Evolutionary conservation across 1,140 invertebrate species (phyloP), one percentile per base, ranked within the genome.

Genomic region (Neuroterus valhalla): DNA sequence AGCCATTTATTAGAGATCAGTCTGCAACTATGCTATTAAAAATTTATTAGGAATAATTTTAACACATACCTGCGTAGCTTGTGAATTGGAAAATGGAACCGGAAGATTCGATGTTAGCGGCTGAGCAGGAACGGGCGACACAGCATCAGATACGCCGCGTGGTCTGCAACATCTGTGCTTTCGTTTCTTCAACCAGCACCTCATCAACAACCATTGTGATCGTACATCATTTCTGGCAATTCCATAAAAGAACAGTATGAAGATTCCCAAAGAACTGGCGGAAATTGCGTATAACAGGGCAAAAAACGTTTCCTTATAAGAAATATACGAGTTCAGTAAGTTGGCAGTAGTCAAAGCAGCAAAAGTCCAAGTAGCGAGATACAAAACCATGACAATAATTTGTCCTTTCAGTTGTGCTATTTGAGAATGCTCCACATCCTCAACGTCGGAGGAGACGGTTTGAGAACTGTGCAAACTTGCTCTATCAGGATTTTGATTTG

Each of bases 241-340:
- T 68, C 95, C 96, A 84, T 96, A 97, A 86, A 96, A 98, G 55
- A 96, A 92, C 12, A 97, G 85, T 26, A 96, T 93, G 84, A 97
- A 98, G n/a, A 94, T 90, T 0, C 95, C 96, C 66, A 97, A 89
- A 14, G 93, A 89, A 26, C 93, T 92, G 0, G 94, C 92, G 31
- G 94, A 94, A 10, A 95, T 85, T 0, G 94, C 94, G 82, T 96
- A 98, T 12, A 94, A 81, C 68, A 95, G 92, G 78, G 95, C 95
- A 83, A 96, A 97, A 38, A 95, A 91, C 42, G 94, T 92, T 82
- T 96, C 94, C 82, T 95, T 94, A 78, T 95, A 93, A 0, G 93
- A 91, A 72, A 94, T 84, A 70, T 92, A 91, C 17, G 90, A 87
- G 44, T 91, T 90, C 19, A 95, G 89, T 0, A 94, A 93, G 73